These are phyloP conservation scores for Tautogolabrus adspersus DNA, from an alignment of 2,113 vertebrate genomes.

Conservation along the genomic window DNA sequence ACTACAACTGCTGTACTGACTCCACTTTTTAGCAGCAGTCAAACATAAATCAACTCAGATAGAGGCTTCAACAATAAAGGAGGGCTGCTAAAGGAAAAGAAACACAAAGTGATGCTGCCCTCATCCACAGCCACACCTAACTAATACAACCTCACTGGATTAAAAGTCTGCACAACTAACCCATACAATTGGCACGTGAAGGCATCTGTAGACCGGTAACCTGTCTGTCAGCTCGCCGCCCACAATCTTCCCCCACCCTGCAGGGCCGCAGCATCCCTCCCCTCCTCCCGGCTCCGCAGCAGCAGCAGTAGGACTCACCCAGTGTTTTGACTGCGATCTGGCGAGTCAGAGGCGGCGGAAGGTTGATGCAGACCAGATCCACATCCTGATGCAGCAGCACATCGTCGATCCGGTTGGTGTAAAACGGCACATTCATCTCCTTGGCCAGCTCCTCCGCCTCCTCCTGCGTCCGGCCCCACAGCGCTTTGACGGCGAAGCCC, in stretches of 20 bases:
- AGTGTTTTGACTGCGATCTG: slow-evolving; percentile 98
- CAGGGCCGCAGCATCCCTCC: background rate
- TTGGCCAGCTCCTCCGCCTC: slow-evolving; percentile 98
- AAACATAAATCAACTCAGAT: background rate
- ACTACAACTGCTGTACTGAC: too few species aligned
- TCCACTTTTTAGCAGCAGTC: too few species aligned
- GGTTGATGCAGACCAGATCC: slow-evolving; percentile 97
- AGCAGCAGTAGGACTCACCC: slow-evolving; percentile 85
- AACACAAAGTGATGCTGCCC: background rate
- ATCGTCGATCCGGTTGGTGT: slow-evolving; percentile 97
- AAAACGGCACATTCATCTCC: slow-evolving; percentile 97
- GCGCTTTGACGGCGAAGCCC: slow-evolving; percentile 95
- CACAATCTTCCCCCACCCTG: background rate
- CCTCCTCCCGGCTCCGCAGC: background rate
- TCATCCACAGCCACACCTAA: background rate
- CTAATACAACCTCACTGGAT: background rate
- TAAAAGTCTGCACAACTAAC: background rate
- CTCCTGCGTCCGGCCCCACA: slow-evolving; percentile 96
- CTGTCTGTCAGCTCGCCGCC: background rate
- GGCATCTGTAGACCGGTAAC: background rate
- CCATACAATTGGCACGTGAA: background rate
- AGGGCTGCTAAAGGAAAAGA: background rate
- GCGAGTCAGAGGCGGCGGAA: slow-evolving; percentile 94
- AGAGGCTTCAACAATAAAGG: background rate
- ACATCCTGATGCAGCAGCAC: slow-evolving; percentile 97